Percentiles rank a stretch among this genome's conserved stretches.
Evolutionary conservation across 1,140 invertebrate species (phyloP).

Genomic region (Lepidurus couesii): DNA sequence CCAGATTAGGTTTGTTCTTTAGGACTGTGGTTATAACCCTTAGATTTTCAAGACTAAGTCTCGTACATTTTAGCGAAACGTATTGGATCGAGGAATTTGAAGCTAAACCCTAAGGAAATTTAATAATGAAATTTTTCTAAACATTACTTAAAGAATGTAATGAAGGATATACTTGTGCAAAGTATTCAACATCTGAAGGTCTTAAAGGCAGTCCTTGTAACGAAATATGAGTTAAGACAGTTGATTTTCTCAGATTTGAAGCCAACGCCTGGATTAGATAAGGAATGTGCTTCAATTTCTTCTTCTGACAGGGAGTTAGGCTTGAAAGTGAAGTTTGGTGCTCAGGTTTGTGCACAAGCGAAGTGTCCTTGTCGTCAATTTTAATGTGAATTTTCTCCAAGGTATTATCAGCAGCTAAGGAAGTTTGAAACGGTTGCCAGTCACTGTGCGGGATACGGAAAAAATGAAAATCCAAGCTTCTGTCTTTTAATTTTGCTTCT

Average conservation of each 20-base stretch:
- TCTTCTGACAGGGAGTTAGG: conserved; percentile 1
- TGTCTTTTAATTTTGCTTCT: conserved; percentile 4
- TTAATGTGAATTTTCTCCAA: conserved; percentile 8
- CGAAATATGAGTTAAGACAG: background rate
- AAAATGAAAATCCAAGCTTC: conserved; percentile 26
- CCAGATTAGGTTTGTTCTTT: conserved; percentile 25
- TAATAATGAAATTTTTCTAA: background rate
- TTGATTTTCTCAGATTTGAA: background rate
- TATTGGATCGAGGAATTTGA: background rate
- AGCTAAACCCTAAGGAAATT: background rate
- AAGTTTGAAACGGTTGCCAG: conserved; percentile 1
- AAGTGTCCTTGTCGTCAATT: conserved; percentile 25
- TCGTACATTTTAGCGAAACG: background rate
- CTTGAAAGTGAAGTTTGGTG: background rate
- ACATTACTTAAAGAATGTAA: background rate
- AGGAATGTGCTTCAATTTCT: conserved; percentile 17
- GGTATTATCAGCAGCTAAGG: background rate
- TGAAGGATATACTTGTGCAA: background rate
- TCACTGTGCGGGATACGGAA: conserved; percentile 26
- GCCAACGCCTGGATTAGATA: conserved; percentile 15
- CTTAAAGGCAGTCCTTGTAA: conserved; percentile 20
- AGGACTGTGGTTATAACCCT: background rate
- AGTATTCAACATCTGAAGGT: background rate
- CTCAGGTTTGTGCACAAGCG: background rate
- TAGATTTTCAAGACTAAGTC: background rate